A percentile compares a stretch with the other conserved stretches of the same genome.
phyloP scores from a whole-genome alignment of 2,113 vertebrate genomes.

The Falco punctatus region DNA sequence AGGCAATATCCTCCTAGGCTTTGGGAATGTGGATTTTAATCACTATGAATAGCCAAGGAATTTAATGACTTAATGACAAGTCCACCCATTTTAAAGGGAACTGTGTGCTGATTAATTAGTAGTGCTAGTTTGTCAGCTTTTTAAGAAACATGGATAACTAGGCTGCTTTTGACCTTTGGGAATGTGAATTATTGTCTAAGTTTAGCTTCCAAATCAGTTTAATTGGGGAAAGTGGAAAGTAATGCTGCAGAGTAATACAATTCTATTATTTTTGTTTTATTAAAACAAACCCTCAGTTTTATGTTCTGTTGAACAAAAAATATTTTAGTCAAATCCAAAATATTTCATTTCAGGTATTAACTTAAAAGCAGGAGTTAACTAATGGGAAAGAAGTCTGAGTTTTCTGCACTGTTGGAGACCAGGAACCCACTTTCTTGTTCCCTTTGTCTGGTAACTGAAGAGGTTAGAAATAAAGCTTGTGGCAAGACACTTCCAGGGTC shows the following conservation, averaged over 20 bases:
- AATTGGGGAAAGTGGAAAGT: neutral
- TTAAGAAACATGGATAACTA: slow-evolving; percentile 20
- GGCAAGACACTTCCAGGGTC: neutral
- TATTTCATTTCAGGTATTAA: neutral
- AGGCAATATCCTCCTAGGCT: slow-evolving; percentile 16
- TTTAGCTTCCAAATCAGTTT: slow-evolving; percentile 7
- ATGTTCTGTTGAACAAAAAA: neutral
- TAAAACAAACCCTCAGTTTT: neutral
- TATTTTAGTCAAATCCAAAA: neutral
- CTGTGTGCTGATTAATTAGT: slow-evolving; percentile 33
- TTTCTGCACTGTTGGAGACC: neutral
- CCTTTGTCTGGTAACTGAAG: neutral
- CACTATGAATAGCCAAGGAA: slow-evolving; percentile 13
- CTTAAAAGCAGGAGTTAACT: neutral
- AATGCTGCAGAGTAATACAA: neutral
- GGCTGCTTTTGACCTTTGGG: neutral
- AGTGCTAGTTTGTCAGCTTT: slow-evolving; percentile 19
- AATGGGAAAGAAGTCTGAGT: neutral
- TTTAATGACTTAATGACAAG: slow-evolving; percentile 42
- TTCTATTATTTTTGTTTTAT: neutral
- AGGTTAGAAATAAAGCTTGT: neutral
- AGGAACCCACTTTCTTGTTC: neutral
- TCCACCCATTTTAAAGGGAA: slow-evolving; percentile 20
- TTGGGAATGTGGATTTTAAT: slow-evolving; percentile 34
- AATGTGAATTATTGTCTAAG: neutral